Conservation (phyloP, 2,797 vertebrate species). For the Siniperca obscura region DNA sequence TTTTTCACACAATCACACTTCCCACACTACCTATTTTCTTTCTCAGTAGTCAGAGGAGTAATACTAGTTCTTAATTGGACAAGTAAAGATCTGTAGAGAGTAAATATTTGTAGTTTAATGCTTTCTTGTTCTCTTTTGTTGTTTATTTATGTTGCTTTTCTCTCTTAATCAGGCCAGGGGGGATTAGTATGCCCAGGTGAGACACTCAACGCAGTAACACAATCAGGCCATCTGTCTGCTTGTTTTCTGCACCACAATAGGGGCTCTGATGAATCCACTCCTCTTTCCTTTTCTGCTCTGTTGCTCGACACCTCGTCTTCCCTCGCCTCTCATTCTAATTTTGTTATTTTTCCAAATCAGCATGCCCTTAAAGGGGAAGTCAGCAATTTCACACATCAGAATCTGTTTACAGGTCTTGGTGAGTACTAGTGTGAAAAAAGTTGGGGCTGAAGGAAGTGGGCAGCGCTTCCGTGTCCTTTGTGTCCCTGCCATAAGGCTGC, state of each 20-base stretch:
- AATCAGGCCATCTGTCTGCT: constrained; percentile 72
- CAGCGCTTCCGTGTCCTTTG: no score
- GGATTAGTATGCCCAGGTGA: constrained; percentile 63
- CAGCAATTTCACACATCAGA: background rate
- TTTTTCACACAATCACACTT: background rate
- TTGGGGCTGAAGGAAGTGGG: no score
- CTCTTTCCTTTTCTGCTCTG: constrained; percentile 14
- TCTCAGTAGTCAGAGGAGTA: background rate
- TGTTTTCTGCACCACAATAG: constrained; percentile 54
- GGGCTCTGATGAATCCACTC: constrained; percentile 50
- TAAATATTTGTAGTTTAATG: constrained; percentile 7
- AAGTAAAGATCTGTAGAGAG: background rate
- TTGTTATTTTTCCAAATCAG: constrained; percentile 9
- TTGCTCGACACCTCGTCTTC: background rate
- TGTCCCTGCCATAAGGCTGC: no score
- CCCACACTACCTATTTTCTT: background rate
- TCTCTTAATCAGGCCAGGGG: constrained; percentile 52
- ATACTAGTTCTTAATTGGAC: background rate
- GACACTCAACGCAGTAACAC: constrained; percentile 46
- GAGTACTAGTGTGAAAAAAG: background rate
- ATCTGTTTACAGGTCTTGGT: background rate
- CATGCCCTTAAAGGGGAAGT: background rate
- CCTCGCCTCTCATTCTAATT: constrained; percentile 1
- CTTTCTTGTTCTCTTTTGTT: constrained; percentile 19
- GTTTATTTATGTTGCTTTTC: constrained; percentile 36